Evolutionary conservation across 1,140 invertebrate species (phyloP), one percentile per base, ranked within the genome.

Genomic region (Philopotamus ludificatus): DNA sequence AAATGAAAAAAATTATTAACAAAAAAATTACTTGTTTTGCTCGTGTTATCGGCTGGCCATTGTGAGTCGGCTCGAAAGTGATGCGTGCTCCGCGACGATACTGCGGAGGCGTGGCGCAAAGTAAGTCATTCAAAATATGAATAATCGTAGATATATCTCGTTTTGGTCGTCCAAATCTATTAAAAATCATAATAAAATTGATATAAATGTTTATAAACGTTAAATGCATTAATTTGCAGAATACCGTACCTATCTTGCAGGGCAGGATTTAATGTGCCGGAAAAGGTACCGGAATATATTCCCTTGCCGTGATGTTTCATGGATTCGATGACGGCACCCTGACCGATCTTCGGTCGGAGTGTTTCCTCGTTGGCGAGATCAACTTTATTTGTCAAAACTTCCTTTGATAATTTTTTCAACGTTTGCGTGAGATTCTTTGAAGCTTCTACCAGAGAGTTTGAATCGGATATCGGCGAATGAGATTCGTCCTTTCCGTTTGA

Each of bases 301-400:
- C 94, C 94, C 76, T 93, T 93, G 44, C 94, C 92, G 72, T 95
- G 90, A 74, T 95, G 91, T 73, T 94, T 91, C 92, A 95, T 94
- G 70, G 90, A 93, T 73, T 94, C 91, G 73, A 94, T 94, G 72
- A 94, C 92, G 69, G 92, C 92, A 45, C 91, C 92, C 60, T 90
- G 88, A n/a, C 84, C 81, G 62, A 79, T 75, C 53, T 79, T 79
- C 3, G 76, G 71, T 73, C 82, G 65, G 67, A 78, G 70, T 60
- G 77, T 65, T 71, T 84, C 82, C 18, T 82, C 77, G 39, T 75
- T 73, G 61, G 78, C 79, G 63, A 83, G 72, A 74, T 84, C 82
- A 65, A 83, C 81, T 71, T 84, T 85, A 60, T 82, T 84, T 66
- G 87, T 90, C 66, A 91, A 83, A 54, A 95, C 92, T 80, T 94